Percentiles rank a stretch among this genome's conserved stretches.
Evolutionary conservation across 53 echinoderm and acorn worm species (phyloP).

Genomic region (Paelopatides confundens): DNA sequence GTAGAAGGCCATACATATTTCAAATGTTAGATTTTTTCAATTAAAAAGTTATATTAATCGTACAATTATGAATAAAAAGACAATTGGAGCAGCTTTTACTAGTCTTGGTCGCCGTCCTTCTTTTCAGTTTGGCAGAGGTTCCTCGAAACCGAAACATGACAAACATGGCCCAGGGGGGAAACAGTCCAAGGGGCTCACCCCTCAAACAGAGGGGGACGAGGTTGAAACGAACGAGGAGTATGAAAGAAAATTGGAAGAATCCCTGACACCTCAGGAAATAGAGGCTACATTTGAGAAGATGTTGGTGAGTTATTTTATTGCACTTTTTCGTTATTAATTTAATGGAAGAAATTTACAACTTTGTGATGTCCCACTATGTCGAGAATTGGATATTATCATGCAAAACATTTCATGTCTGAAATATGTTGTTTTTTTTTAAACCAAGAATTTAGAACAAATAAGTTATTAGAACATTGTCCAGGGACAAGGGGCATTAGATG

Average conservation of each 20-base stretch:
- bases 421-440: too few relatives aligned
- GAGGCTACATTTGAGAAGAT: conserved; percentile 92
- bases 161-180: conserved; percentile 36
- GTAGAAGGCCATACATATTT: too few relatives aligned
- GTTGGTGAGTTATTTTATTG: conserved; percentile 77
- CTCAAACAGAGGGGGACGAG: conserved; percentile 59
- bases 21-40: too few relatives aligned
- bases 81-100: conserved; percentile 40
- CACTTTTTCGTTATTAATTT: neutral
- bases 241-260: conserved; percentile 72
- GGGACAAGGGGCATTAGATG: too few relatives aligned
- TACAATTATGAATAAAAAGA: conserved; percentile 1
- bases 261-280: conserved; percentile 91
- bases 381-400: too few relatives aligned
- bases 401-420: too few relatives aligned
- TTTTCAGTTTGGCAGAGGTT: conserved; percentile 56
- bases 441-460: too few relatives aligned
- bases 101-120: conserved; percentile 51
- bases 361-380: neutral
- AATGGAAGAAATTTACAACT: neutral
- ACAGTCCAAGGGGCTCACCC: conserved; percentile 20
- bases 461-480: too few relatives aligned
- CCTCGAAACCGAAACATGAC: conserved; percentile 54
- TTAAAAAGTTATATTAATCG: too few relatives aligned
- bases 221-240: conserved; percentile 73